Conservation (phyloP, 2,797 vertebrate genomes). For the Acanthis flammea region DNA sequence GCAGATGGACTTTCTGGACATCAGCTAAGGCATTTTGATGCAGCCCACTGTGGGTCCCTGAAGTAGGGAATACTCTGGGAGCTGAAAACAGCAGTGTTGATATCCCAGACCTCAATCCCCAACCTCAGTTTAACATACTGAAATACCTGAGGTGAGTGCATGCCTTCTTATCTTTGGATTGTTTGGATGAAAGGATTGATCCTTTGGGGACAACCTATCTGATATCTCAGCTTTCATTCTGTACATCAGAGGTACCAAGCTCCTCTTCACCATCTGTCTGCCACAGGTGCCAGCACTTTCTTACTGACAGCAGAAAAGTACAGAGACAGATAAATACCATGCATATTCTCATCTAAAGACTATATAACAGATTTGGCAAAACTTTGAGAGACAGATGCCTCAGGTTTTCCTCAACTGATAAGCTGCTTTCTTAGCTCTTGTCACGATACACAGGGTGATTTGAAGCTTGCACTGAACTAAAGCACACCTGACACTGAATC, state of each 20-base stretch:
- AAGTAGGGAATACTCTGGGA: background rate
- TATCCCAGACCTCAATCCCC: background rate
- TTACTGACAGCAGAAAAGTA: background rate
- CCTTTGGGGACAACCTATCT: background rate
- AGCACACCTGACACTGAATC: background rate
- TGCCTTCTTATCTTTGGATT: background rate
- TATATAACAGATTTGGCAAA: background rate
- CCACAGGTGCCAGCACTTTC: background rate
- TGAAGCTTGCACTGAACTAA: background rate
- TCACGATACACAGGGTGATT: background rate
- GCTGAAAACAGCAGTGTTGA: background rate
- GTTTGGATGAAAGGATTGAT: background rate
- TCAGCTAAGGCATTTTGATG: background rate
- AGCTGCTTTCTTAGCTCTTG: conserved; percentile 20
- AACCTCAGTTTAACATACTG: background rate
- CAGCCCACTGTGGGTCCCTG: background rate
- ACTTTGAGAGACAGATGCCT: background rate
- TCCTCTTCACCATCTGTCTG: background rate
- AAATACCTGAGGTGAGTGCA: background rate
- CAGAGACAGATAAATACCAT: background rate
- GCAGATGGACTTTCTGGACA: background rate
- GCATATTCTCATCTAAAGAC: background rate
- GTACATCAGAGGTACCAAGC: background rate
- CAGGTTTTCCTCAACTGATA: background rate
- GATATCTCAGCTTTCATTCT: background rate